Base-by-base conservation (phyloP, 2,113 vertebrate species). In the Peromyscus maniculatus region DNA sequence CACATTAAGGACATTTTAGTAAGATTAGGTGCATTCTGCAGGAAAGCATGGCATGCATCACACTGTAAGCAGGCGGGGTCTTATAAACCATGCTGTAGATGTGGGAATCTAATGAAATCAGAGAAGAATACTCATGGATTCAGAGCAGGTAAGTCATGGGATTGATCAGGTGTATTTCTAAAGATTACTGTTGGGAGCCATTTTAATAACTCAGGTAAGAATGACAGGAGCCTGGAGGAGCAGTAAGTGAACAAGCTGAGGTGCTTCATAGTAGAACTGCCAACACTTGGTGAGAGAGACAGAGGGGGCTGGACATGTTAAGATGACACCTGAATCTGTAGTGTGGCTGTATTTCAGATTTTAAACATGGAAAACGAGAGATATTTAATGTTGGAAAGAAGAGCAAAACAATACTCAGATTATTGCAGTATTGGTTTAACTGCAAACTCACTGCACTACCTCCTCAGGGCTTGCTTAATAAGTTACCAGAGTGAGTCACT, bases 311-410 rank as follows among this genome's bases (percentile, higher is more conserved):
- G 36, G 46, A 64, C 4, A 86, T 46, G 19, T 59, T 55, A 66
- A 19, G 52, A 55, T 79, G 59, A 80, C 66, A 94, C 59, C 78
- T 52, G 39, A n/a, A 46, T 31, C 52, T 92, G 19, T 49, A 26
- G 16, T 57, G 78, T 59, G 55, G 19, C 9, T 39, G 31, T 67
- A 69, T 57, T 91, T 79, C 84, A 91, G 78, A 86, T 91, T 95
- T 89, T 79, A 36, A 66, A 80, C 77, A 69, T 43, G 84, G 83
- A 95, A 52, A 83, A 83, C 21, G 43, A 78, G 93, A 89, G 46
- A 86, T 43, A 95, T 79, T 79, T 62, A 77, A 82, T 31, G 67
- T 79, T 86, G 95, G 77, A n/a, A 16, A 66, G 49, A 83, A 82
- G 12, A 91, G 36, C 59, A 82, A 91, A 62, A 82, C 64, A 93